Evolutionary conservation across 2,113 vertebrate genomes (phyloP).

Genomic region (Pipa parva): DNA sequence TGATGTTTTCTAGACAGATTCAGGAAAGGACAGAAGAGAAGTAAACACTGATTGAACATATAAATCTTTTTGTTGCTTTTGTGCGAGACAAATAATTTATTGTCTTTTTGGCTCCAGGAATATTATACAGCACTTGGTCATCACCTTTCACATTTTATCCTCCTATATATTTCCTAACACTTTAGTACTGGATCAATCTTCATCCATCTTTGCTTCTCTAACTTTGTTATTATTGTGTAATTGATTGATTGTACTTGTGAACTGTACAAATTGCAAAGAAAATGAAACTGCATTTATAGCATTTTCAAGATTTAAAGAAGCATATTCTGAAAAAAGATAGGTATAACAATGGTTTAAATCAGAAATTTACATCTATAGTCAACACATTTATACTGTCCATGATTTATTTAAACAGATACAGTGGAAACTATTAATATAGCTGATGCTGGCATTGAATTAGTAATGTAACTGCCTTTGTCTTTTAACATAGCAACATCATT

Average conservation of each 20-base stretch:
- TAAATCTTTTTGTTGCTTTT: constrained; percentile 29
- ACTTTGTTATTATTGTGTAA: constrained; percentile 27
- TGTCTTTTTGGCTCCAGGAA: constrained; percentile 20
- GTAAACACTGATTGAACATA: constrained; percentile 10
- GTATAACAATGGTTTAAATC: no score
- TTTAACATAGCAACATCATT: no score
- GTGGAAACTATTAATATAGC: no score
- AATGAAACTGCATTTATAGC: neutral
- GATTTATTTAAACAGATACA: no score
- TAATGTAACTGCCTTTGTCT: no score
- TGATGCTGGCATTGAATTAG: no score
- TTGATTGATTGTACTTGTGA: constrained; percentile 35
- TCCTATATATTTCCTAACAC: constrained; percentile 27
- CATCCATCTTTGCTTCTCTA: constrained; percentile 24
- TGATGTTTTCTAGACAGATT: constrained; percentile 19
- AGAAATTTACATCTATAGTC: no score
- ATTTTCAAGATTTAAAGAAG: neutral
- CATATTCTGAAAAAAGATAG: neutral
- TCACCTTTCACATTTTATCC: constrained; percentile 32
- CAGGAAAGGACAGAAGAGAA: constrained; percentile 8
- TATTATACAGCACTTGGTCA: constrained; percentile 32
- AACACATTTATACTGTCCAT: no score
- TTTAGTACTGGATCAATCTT: constrained; percentile 34
- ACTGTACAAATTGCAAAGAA: neutral
- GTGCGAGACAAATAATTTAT: constrained; percentile 31